Evolutionary conservation across 2,797 vertebrate genomes (phyloP).

Genomic region (Leuciscus waleckii): DNA sequence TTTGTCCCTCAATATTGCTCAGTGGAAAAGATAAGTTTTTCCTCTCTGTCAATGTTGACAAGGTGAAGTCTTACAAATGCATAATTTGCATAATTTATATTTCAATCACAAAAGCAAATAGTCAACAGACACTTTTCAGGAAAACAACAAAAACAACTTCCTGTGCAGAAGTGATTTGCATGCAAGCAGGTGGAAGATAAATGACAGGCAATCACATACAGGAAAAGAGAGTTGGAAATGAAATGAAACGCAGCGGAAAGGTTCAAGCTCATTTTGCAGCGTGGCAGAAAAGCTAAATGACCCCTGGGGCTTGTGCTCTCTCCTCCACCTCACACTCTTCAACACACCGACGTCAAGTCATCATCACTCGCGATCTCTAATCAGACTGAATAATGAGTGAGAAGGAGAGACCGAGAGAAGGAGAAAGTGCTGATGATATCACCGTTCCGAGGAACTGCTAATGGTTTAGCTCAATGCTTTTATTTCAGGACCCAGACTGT

Average conservation of each 20-base stretch:
- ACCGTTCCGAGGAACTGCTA: neutral
- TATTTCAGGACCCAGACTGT: neutral
- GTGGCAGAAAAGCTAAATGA: constrained; percentile 50
- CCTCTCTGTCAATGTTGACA: neutral
- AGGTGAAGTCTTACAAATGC: constrained; percentile 41
- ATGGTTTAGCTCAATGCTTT: neutral
- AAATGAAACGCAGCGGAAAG: constrained; percentile 58
- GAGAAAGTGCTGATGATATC: neutral
- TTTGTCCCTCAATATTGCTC: neutral
- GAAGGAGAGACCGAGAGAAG: neutral
- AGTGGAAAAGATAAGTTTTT: neutral
- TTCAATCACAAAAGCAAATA: constrained; percentile 32
- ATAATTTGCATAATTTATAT: constrained; percentile 52
- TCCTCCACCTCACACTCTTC: constrained; percentile 29
- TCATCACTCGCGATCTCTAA: constrained; percentile 40
- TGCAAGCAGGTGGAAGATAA: constrained; percentile 58
- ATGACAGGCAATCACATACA: constrained; percentile 10
- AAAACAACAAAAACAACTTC: neutral
- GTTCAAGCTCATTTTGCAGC: constrained; percentile 29
- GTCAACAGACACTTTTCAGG: constrained; percentile 3
- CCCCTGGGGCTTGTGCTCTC: neutral
- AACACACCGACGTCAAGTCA: constrained; percentile 10
- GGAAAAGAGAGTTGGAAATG: constrained; percentile 60
- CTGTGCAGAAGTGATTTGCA: constrained; percentile 60
- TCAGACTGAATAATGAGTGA: constrained; percentile 17